Evolutionary conservation across 1,140 invertebrate genomes (phyloP), one percentile per base, ranked within the genome.

Genomic region (Drosophila bipectinata): DNA sequence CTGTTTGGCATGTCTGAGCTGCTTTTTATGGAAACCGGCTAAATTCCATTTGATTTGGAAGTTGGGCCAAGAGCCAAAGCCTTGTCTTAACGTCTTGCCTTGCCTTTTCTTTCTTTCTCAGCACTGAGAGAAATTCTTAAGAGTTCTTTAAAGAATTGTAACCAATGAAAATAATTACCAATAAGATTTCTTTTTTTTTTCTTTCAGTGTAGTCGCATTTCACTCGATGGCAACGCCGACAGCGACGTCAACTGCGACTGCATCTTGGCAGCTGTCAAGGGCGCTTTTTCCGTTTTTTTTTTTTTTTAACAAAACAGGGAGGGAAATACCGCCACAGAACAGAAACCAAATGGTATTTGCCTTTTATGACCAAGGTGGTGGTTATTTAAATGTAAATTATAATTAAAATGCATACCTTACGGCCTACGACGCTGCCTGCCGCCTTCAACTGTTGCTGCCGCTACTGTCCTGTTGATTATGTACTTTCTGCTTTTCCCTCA

Each of bases 21-120:
- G 77, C 75, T 79, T 85, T 87, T 81, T 85, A 87, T 85, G 81
- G 82, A 85, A 85, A 85, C 82, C 82, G 82, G 82, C 82, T 85
- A 78, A 85, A 87, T 85, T 85, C 82, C 82, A 85, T 85, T 87
- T 85, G 82, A 87, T 82, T 85, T 77, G 73, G 69, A 82, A 81
- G 82, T 77, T 78, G 72, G 32, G 63, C 41, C 66, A 69, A 66
- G 63, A 69, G 64, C 61, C 61, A 68, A 67, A 69, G 67, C 81
- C 79, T 84, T 73, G 75, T 77, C 49, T 81, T 59, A 39, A 52
- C 66, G 47, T 39, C 59, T 51, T 44, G 30, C 71, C 47, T 54
- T 69, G 51, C 49, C 54, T 66, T 72, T 52, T 32, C 30, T 67
- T 73, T 73, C 63, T 58, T 69, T 71, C 47, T 48, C 15, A 30